phyloP scores from a whole-genome alignment of 2,888 invertebrate genomes.

The Drosophila anomalata region DNA sequence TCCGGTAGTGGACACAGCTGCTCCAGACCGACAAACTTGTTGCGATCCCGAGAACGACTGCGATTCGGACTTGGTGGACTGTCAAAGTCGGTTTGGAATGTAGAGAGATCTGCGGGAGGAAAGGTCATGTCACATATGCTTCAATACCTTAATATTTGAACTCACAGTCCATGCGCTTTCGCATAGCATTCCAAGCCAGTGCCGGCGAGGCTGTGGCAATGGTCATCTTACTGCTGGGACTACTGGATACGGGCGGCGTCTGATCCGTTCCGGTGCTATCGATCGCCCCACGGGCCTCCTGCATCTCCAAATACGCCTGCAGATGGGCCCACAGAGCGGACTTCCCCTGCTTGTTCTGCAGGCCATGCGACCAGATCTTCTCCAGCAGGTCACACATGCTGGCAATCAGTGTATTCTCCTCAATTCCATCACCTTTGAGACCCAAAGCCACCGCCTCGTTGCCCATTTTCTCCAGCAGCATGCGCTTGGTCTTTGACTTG shows the following conservation, averaged over 20 bases:
- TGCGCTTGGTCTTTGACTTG: conserved; percentile 97
- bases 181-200: conserved; percentile 96
- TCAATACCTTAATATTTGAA: conserved; percentile 65
- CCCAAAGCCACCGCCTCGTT: conserved; percentile 97
- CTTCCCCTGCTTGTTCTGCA: conserved; percentile 97
- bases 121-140: neutral
- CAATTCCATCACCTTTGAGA: conserved; percentile 93
- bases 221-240: conserved; percentile 65
- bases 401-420: conserved; percentile 99
- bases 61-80: conserved; percentile 85
- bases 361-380: conserved; percentile 98
- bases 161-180: conserved; percentile 96
- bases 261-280: conserved; percentile 81
- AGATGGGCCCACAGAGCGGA: conserved; percentile 99
- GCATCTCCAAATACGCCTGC: conserved; percentile 93
- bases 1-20: conserved; percentile 88
- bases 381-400: conserved; percentile 98
- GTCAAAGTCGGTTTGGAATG: conserved; percentile 90
- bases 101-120: conserved; percentile 88
- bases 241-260: conserved; percentile 44
- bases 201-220: conserved; percentile 85
- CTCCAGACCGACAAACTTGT: conserved; percentile 84
- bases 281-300: conserved; percentile 85
- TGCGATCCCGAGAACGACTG: conserved; percentile 84
- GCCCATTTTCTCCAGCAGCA: conserved; percentile 99